phyloP scores from a whole-genome alignment of 2,797 vertebrate genomes.

The Aldrovandia affinis region DNA sequence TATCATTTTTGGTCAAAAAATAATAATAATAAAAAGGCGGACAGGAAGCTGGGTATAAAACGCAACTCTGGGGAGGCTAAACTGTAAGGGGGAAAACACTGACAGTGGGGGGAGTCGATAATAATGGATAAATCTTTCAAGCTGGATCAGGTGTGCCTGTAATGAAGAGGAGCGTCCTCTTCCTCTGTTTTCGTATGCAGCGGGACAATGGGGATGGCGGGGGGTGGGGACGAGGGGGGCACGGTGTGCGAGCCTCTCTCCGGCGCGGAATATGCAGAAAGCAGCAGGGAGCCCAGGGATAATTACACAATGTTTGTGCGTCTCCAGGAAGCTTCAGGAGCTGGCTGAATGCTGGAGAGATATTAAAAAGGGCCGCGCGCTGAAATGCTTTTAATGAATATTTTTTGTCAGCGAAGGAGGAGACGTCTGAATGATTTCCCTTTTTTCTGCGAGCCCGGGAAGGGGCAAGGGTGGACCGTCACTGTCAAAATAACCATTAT shows the following conservation, averaged over 20 bases:
- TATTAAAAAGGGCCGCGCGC: conserved; percentile 85
- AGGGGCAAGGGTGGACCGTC: conserved; percentile 75
- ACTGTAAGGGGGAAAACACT: conserved; percentile 58
- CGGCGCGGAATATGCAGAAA: conserved; percentile 86
- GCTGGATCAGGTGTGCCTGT: conserved; percentile 89
- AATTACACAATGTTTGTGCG: conserved; percentile 97
- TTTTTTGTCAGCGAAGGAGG: conserved; percentile 82
- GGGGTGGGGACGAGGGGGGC: conserved; percentile 63
- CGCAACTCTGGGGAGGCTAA: conserved; percentile 81
- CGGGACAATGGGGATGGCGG: conserved; percentile 83
- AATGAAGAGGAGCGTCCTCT: conserved; percentile 89
- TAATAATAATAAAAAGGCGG: background rate
- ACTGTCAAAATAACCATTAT: conserved; percentile 83
- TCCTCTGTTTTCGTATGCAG: conserved; percentile 55
- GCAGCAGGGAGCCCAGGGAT: conserved; percentile 89
- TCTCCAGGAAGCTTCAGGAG: conserved; percentile 85
- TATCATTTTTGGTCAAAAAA: background rate
- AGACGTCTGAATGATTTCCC: conserved; percentile 82
- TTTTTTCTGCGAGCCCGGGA: conserved; percentile 60
- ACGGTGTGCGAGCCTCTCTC: conserved; percentile 79
- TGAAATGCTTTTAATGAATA: conserved; percentile 93
- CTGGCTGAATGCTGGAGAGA: conserved; percentile 81
- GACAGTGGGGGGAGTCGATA: conserved; percentile 75
- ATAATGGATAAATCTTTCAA: conserved; percentile 92
- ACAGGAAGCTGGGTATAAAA: conserved; percentile 70